Conservation (phyloP, 2,888 invertebrate genomes). For the Creontiades dilutus region DNA sequence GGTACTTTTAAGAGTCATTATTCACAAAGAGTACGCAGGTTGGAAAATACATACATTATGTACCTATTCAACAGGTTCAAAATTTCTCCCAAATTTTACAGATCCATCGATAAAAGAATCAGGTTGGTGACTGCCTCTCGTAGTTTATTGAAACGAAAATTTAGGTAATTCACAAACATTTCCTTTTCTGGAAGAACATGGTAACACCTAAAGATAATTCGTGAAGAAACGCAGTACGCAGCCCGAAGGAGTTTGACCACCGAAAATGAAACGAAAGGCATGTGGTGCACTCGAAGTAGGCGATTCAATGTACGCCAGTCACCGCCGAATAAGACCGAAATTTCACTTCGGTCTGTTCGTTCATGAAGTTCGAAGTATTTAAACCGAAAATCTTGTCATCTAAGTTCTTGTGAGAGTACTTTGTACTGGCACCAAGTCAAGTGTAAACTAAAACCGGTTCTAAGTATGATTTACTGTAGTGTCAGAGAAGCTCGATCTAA, state of each 20-base stretch:
- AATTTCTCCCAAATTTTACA: too few species aligned
- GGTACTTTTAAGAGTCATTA: too few species aligned
- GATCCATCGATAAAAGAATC: too few species aligned
- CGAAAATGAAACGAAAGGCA: background rate
- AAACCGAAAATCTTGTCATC: background rate
- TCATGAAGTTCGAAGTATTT: background rate
- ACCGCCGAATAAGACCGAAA: background rate
- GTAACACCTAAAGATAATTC: too few species aligned
- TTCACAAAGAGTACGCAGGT: too few species aligned
- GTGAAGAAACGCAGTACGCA: background rate
- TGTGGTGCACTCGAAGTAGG: background rate
- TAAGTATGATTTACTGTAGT: background rate
- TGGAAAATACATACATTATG: too few species aligned
- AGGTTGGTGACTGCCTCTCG: too few species aligned
- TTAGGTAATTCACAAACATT: too few species aligned
- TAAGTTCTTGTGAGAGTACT: slow-evolving; percentile 6
- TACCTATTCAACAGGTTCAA: too few species aligned
- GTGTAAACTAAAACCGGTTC: background rate
- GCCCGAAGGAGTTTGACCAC: slow-evolving; percentile 1
- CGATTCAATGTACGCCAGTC: background rate
- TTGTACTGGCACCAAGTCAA: background rate
- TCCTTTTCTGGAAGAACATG: too few species aligned
- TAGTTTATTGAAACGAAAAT: too few species aligned
- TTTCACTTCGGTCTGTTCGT: background rate
- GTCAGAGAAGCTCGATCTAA: background rate